Percentiles rank a stretch among this genome's conserved stretches.
These are phyloP conservation scores for Sphaerodactylus townsendi DNA, from an alignment of 2,113 vertebrate species.

Conservation along the genomic window DNA sequence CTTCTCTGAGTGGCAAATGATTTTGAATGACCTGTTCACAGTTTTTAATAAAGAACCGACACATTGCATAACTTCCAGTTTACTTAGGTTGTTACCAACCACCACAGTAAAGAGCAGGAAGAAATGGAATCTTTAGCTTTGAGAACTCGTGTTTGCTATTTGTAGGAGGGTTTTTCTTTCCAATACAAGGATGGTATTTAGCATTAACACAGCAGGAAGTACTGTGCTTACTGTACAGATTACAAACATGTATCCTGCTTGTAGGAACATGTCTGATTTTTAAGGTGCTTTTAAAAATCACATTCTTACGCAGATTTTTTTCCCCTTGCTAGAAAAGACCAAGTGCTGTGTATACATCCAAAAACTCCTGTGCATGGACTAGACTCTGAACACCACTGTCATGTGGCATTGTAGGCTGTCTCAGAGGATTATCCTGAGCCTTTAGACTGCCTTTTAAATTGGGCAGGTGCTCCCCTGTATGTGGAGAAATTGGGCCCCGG, in stretches of 20 bases:
- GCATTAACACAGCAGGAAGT: not conserved
- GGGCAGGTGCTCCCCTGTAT: not conserved
- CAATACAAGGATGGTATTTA: not conserved
- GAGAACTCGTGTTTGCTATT: not conserved
- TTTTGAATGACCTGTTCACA: not conserved
- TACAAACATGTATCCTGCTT: not conserved
- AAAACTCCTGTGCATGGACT: not conserved
- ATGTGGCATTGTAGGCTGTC: not conserved
- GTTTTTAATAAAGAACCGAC: not conserved
- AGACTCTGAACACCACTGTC: not conserved
- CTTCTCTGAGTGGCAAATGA: not conserved
- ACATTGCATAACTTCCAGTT: not conserved
- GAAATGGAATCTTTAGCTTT: not conserved
- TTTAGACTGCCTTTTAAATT: not conserved
- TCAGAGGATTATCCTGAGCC: not conserved
- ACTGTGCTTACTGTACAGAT: not conserved
- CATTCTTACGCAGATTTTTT: not conserved
- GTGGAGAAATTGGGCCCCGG: not conserved
- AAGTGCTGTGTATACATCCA: not conserved
- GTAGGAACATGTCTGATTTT: not conserved
- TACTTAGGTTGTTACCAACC: not conserved
- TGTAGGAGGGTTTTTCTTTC: not conserved
- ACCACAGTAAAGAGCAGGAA: not conserved
- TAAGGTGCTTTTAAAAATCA: not conserved
- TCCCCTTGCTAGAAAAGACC: not conserved